A percentile compares a stretch with the other conserved stretches of the same genome.
Evolutionary conservation across 1,140 invertebrate genomes (phyloP).

Genomic region (Drosophila parabipectinata): DNA sequence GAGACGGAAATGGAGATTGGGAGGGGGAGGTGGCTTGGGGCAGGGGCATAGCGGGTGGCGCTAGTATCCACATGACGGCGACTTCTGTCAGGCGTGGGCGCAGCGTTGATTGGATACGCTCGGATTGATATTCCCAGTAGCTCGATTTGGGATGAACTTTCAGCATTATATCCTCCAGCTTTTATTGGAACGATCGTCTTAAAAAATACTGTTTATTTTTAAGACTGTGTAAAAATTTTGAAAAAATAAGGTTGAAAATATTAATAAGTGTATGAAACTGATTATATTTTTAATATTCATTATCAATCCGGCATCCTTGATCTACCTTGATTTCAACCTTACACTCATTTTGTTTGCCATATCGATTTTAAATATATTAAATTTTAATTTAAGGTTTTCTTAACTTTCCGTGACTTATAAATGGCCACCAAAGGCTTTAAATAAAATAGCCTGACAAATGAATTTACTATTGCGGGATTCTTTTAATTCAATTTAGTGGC

Average conservation of each 20-base stretch:
- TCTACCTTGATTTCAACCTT: too few species aligned
- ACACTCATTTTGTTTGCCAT: too few species aligned
- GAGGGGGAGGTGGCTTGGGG: slow-evolving; percentile 19
- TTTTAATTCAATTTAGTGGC: background rate
- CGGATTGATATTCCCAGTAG: slow-evolving; percentile 33
- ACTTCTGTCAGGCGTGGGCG: slow-evolving; percentile 46
- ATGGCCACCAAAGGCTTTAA: background rate
- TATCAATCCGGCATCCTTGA: too few species aligned
- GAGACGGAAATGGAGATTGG: slow-evolving; percentile 11
- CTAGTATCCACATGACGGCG: slow-evolving; percentile 48
- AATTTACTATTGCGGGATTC: background rate
- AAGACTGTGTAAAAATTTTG: too few species aligned
- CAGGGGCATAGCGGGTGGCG: background rate
- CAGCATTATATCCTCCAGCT: background rate
- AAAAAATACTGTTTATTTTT: too few species aligned
- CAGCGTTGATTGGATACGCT: slow-evolving; percentile 66
- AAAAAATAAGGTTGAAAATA: too few species aligned
- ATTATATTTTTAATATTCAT: too few species aligned
- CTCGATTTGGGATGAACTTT: background rate
- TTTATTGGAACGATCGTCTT: background rate
- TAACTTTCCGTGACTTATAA: background rate
- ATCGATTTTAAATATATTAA: too few species aligned
- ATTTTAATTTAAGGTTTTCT: too few species aligned
- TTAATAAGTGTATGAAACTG: too few species aligned
- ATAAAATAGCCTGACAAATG: background rate